Base-by-base conservation (phyloP, 2,888 invertebrate species). In the Lathronympha strigana region DNA sequence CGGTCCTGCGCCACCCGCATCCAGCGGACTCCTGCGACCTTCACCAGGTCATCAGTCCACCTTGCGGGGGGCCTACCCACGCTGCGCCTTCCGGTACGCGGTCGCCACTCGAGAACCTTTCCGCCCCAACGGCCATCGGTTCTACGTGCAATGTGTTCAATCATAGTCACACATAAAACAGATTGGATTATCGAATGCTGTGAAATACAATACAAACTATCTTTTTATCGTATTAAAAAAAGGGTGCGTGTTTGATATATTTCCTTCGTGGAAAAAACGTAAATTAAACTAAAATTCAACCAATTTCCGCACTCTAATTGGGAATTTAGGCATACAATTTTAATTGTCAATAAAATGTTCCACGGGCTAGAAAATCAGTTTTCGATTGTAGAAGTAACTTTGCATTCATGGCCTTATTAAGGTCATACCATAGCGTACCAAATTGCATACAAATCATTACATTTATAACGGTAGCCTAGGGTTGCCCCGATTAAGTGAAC, bases 391-490 rank as follows among this genome's bases (percentile, higher is more conserved):
- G 23, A 43, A 40, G 23, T 47, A 23, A 17, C 50, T 11, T 43
- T 33, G 33, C 33, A 58, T 45, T 60, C 36, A 25, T 64, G 43
- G 19, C 58, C 63, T 28, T 53, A 38, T 60, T 64, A 21, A 23
- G 11, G 19, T n/a, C n/a, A n/a, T 19, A 28, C 36, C 28, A 58
- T 64, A 58, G 63, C 51, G 45, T 25, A 58, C 51, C 23, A 36
- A 64, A 60, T 38, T 19, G 45, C 64, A 58, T 64, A 64, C 36
- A 60, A 64, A 64, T 51, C 45, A 45, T 31, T 40, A 36, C 5
- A 23, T 25, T 31, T 55, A 38, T 47, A 58, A 58, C 58, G 58
- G 57, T 47, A 31, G 21, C 38, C 1, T 25, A 63, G 63, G 63
- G 58, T 36, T 63, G 58, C 36, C n/a, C n/a, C 58, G 4, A 25